Evolutionary conservation across 2,888 invertebrate species (phyloP), one percentile per base, ranked within the genome.

Genomic region (Globia sparganii): DNA sequence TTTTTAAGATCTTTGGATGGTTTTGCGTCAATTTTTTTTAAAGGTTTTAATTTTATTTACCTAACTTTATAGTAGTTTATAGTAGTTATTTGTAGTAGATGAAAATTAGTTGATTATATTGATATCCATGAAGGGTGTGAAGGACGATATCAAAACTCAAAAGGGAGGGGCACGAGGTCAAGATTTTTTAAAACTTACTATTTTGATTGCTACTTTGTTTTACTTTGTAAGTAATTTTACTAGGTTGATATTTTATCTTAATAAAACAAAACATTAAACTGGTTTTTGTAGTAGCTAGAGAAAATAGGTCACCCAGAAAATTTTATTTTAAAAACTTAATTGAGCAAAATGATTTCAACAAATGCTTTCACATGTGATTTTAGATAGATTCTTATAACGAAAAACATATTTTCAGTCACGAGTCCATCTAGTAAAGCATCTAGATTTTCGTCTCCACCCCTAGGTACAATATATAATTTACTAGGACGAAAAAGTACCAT

Each of bases 241-340:
- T 21, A 37, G 15, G 11, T 25, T 21, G 31, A 40, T 28, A 62
- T 13, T 65, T 28, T 21, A 62, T 31, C 13, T 15, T 40, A 69
- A 13, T 25, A 5, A 65, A 5, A 64, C 9, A 40, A 25, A 64
- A 31, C 25, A 28, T 64, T 15, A 34, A 25, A 37, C 15, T 31
- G 6, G 25, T 34, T 4, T 65, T 37, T 13, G 8, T 69, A 31
- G 31, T 13, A n/a, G n/a, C n/a, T n/a, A n/a, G 40, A n/a, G 31
- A n/a, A 73, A 58, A 34, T 34, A 72, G 73, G 72, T 71, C 72
- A 72, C 15, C 6, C 9, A 25, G 15, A 40, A 40, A 43, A 25
- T n/a, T 6, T 0, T 6, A 49, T 28, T 1, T 71, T 61, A 5
- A 25, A 21, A 15, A 28, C 4, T 13, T 71, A 31, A 18, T 25